A percentile compares a stretch with the other conserved stretches of the same genome.
Evolutionary conservation across 2,888 invertebrate species (phyloP).

Genomic region (Galerucella nymphaeae): DNA sequence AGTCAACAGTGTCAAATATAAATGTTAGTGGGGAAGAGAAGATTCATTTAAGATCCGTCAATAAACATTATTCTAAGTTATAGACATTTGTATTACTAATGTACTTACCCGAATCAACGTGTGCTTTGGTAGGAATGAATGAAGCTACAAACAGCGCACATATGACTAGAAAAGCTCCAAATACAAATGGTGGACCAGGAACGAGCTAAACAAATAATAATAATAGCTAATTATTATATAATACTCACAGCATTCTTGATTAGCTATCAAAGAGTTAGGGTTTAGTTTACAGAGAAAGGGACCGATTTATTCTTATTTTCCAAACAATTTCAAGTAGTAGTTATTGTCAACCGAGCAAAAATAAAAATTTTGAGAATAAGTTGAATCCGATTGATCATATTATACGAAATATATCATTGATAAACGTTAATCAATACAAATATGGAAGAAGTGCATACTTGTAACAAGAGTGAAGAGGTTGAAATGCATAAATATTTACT

Average conservation of each 20-base stretch:
- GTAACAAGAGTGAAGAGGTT: no score
- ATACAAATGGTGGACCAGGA: conserved; percentile 98
- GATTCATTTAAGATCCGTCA: neutral
- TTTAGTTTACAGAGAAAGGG: no score
- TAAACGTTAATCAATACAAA: neutral
- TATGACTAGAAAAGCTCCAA: conserved; percentile 96
- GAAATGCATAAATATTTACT: no score
- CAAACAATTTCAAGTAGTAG: neutral
- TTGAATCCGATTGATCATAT: neutral
- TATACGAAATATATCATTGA: no score
- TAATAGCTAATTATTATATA: neutral
- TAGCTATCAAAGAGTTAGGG: no score
- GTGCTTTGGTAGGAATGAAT: conserved; percentile 74
- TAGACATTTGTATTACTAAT: neutral
- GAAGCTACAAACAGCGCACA: conserved; percentile 93
- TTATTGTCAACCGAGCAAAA: neutral
- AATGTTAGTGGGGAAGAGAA: neutral
- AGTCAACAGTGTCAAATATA: neutral
- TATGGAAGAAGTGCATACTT: neutral
- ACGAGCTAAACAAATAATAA: conserved; percentile 70
- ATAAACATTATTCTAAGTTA: neutral
- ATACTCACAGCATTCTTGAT: no score
- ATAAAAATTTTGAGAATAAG: neutral
- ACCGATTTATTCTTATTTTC: no score
- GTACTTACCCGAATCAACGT: conserved; percentile 70